phyloP scores from a whole-genome alignment of 2,113 vertebrate genomes.

The Plestiodon gilberti region DNA sequence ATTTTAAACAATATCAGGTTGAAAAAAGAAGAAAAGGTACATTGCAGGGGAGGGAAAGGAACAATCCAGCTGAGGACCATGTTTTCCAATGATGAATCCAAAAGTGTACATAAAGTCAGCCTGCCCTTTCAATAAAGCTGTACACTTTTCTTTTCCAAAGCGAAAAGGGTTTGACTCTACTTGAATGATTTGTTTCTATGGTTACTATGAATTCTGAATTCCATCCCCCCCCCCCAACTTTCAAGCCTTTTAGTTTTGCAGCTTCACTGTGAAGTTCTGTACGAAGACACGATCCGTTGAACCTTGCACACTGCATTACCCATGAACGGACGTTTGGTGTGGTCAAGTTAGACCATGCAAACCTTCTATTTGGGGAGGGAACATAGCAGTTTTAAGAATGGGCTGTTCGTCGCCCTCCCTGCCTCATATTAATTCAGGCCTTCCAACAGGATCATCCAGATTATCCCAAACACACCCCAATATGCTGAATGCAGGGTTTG shows the following conservation, averaged over 20 bases:
- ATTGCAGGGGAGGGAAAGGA: not conserved
- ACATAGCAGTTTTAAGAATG: too few species aligned
- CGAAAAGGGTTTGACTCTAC: not conserved
- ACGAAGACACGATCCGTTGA: not conserved
- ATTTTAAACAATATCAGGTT: not conserved
- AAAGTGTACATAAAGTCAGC: not conserved
- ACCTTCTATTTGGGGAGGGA: too few species aligned
- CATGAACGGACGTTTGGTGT: not conserved
- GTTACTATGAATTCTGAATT: not conserved
- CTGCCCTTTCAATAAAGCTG: not conserved
- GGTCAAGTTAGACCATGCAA: too few species aligned
- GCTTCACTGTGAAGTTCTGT: not conserved
- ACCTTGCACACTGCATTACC: not conserved
- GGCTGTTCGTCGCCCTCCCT: too few species aligned
- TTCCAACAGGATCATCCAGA: too few species aligned
- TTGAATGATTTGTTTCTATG: not conserved
- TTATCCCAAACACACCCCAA: too few species aligned
- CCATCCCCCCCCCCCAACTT: not conserved
- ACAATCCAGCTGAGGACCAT: not conserved
- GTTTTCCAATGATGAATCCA: not conserved
- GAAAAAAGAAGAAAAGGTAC: not conserved
- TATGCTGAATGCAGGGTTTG: too few species aligned
- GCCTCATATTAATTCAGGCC: too few species aligned
- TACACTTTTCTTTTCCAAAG: conserved; percentile 10
- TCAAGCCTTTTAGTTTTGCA: not conserved